Evolutionary conservation across 1,140 invertebrate species (phyloP), one percentile per base, ranked within the genome.

Genomic region (Chironomus tepperi): DNA sequence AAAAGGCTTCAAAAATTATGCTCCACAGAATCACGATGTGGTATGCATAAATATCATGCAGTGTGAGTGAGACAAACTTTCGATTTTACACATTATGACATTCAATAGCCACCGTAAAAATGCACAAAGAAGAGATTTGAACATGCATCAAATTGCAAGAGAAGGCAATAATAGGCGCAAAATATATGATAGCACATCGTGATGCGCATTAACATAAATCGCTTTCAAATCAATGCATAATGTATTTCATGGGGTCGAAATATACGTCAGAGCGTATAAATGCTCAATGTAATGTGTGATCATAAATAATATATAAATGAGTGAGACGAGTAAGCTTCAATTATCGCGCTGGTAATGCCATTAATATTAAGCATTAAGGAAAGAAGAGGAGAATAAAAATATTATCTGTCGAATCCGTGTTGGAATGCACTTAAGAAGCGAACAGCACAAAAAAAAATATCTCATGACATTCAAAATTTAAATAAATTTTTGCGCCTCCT

Each of bases 171-270:
- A 34, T 34, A 34, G 24, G 24, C 24, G 24, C 24, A n/a, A 57
- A 57, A 57, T 57, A 57, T 57, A n/a, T 12, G 9, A 67, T 18
- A 8, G 9, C 65, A 18, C 65, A 21, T 70, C 65, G 65, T 70
- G 65, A 70, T n/a, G 16, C 3, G 18, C 65, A 70, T 70, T 70
- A 19, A 16, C 65, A 70, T 70, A 70, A 70, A 70, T 70, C 65
- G 65, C 65, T 70, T 70, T 70, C 65, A 70, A 70, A 70, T 70
- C 65, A 70, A 70, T 70, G 65, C 65, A 70, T 70, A 70, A 70
- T 70, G n/a, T 16, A 70, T 70, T 70, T 70, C 8, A 21, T 67
- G 47, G 47, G 47, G 47, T 57, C 47, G n/a, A 15, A 57, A 18
- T 6, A 70, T 16, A 70, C 64, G 18, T n/a, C 64, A 67, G 10